These are phyloP conservation scores for Fragum whitleyi DNA, from an alignment of 2,888 invertebrate genomes.

Conservation along the genomic window DNA sequence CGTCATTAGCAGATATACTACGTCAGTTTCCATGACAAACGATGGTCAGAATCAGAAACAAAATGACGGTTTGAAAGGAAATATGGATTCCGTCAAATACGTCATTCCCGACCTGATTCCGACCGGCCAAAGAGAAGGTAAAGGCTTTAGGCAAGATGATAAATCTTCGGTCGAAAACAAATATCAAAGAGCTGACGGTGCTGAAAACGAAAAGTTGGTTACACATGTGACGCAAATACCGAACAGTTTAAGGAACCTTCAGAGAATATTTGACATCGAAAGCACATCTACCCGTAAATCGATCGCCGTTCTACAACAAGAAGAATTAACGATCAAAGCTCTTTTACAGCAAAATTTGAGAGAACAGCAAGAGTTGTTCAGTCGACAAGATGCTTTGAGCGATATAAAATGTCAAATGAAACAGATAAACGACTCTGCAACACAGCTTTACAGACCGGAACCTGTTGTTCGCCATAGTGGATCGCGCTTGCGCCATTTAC, in stretches of 20 bases:
- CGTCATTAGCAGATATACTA: neutral
- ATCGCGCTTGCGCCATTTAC: slow-evolving; percentile 36
- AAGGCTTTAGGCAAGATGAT: neutral
- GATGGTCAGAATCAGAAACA: neutral
- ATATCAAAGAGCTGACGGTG: neutral
- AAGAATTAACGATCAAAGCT: slow-evolving; percentile 48
- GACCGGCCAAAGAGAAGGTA: neutral
- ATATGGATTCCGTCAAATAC: neutral
- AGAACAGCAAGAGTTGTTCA: slow-evolving; percentile 45
- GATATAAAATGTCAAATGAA: slow-evolving; percentile 50
- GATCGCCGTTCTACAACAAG: slow-evolving; percentile 42
- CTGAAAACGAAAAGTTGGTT: neutral
- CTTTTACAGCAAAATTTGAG: slow-evolving; percentile 53
- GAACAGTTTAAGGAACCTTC: slow-evolving; percentile 40
- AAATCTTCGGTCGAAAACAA: neutral
- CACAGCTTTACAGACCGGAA: slow-evolving; percentile 45
- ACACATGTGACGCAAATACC: slow-evolving; percentile 40
- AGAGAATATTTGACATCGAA: slow-evolving; percentile 43
- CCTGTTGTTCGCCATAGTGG: slow-evolving; percentile 13
- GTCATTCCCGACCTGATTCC: neutral
- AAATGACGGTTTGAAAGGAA: too few relatives aligned
- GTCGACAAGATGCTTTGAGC: slow-evolving; percentile 35
- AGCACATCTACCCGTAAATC: slow-evolving; percentile 31
- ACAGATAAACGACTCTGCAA: slow-evolving; percentile 40
- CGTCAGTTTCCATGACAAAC: neutral